Percentiles rank a stretch among this genome's conserved stretches.
phyloP scores from a whole-genome alignment of 2,113 vertebrate species.

The Boleophthalmus pectinirostris region DNA sequence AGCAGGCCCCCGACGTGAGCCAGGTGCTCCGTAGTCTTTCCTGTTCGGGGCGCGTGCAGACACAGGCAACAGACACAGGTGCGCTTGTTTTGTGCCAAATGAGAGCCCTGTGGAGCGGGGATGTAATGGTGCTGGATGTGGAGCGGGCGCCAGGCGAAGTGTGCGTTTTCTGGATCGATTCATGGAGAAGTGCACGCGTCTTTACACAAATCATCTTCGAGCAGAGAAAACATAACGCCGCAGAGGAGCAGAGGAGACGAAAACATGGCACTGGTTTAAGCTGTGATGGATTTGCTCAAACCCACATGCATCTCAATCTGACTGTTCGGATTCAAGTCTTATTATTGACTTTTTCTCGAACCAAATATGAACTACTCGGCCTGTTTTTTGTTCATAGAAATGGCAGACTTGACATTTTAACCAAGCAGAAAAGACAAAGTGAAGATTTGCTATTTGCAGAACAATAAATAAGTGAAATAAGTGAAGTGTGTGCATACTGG shows the following conservation, averaged over 20 bases:
- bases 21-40: slow-evolving; percentile 39
- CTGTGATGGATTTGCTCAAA: not conserved
- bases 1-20: slow-evolving; percentile 20
- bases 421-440: no score
- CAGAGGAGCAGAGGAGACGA: not conserved
- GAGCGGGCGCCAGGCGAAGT: slow-evolving; percentile 28
- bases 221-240: not conserved
- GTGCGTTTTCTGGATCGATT: slow-evolving; percentile 5
- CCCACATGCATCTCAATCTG: not conserved
- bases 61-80: slow-evolving; percentile 54
- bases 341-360: not conserved
- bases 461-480: no score
- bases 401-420: no score
- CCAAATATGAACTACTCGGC: not conserved
- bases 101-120: slow-evolving; percentile 30
- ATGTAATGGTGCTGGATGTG: slow-evolving; percentile 41
- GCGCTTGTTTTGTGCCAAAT: slow-evolving; percentile 51
- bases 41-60: slow-evolving; percentile 25
- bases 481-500: no score
- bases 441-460: no score
- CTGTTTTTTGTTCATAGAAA: no score
- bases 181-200: not conserved
- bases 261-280: not conserved
- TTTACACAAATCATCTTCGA: not conserved
- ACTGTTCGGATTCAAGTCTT: not conserved